A percentile compares a stretch with the other conserved stretches of the same genome.
Conservation (phyloP, 2,888 invertebrate species). For the Erynnis tages region DNA sequence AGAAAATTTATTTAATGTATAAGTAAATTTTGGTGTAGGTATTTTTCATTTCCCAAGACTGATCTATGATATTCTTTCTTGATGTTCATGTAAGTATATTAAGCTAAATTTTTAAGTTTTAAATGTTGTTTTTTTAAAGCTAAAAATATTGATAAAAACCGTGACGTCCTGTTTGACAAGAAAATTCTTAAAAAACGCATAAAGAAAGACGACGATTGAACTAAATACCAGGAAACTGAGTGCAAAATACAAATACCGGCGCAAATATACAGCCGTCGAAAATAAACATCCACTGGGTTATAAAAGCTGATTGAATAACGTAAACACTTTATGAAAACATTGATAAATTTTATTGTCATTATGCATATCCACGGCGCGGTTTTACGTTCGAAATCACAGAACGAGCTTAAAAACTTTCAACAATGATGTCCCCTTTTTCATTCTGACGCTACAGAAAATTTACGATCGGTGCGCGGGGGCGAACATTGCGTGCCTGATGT, state of each 20-base stretch:
- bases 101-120: no score
- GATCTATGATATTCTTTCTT: no score
- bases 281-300: slow-evolving; percentile 4
- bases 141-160: no score
- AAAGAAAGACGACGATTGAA: not conserved
- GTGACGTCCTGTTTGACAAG: no score
- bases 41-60: no score
- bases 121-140: no score
- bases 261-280: not conserved
- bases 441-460: slow-evolving; percentile 78
- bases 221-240: not conserved
- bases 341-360: slow-evolving; percentile 46
- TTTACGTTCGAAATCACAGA: slow-evolving; percentile 58
- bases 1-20: no score
- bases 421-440: slow-evolving; percentile 79
- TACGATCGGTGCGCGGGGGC: slow-evolving; percentile 70
- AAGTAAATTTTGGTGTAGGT: no score
- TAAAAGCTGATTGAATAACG: slow-evolving; percentile 22
- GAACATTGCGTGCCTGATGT: slow-evolving; percentile 77
- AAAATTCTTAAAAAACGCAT: no score
- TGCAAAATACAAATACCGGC: slow-evolving; percentile 22
- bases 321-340: slow-evolving; percentile 27
- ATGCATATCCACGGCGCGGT: slow-evolving; percentile 51
- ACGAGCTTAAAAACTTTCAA: slow-evolving; percentile 73
- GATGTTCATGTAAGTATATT: no score